Evolutionary conservation across 2,113 vertebrate genomes (phyloP).

Genomic region (Zonotrichia leucophrys): DNA sequence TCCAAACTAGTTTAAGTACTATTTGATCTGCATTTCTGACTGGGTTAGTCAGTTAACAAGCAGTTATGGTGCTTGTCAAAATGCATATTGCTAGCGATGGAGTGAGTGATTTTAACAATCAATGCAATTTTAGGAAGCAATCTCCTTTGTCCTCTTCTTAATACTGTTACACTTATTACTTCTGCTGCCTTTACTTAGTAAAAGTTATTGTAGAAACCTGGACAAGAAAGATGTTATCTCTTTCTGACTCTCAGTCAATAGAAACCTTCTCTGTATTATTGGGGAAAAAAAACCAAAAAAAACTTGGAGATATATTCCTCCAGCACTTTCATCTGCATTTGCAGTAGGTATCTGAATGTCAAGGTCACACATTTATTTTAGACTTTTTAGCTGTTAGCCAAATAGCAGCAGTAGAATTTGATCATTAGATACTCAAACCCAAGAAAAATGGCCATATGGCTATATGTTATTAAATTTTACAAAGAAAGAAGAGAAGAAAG

Average conservation of each 20-base stretch:
- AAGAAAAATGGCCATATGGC: background rate
- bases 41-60: background rate
- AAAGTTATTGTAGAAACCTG: background rate
- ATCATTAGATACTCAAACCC: conserved; percentile 9
- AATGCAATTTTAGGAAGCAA: background rate
- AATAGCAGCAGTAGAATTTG: background rate
- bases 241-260: background rate
- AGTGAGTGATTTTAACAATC: background rate
- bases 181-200: background rate
- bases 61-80: background rate
- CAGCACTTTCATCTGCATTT: background rate
- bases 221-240: background rate
- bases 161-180: background rate
- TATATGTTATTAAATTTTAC: background rate
- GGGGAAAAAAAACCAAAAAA: background rate
- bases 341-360: background rate
- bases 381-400: background rate
- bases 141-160: background rate
- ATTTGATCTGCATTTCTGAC: background rate
- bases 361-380: conserved; percentile 5
- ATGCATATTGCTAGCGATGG: background rate
- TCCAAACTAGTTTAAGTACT: background rate
- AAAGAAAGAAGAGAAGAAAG: conserved; percentile 14
- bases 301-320: background rate
- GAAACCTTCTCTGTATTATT: background rate